phyloP scores from a whole-genome alignment of 1,140 invertebrate genomes.

The Tetramorium alpestre region DNA sequence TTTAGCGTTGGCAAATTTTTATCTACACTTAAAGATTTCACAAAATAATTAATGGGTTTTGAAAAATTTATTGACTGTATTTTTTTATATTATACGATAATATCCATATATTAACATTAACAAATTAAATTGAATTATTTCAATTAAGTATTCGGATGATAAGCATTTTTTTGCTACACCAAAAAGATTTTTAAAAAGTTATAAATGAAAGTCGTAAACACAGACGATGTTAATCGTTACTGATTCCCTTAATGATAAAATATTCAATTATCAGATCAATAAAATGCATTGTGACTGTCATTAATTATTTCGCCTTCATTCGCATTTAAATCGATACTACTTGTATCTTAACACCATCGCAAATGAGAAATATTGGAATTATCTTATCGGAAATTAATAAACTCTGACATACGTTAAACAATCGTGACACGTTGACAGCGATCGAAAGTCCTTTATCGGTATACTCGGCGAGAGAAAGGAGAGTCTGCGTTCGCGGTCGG shows the following conservation, averaged over 20 bases:
- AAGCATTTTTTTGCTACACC: neutral
- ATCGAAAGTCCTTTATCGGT: slow-evolving; percentile 47
- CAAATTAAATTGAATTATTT: neutral
- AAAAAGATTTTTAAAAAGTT: neutral
- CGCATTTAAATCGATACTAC: neutral
- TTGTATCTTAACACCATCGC: neutral
- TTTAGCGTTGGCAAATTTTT: neutral
- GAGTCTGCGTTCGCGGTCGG: neutral
- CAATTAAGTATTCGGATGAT: neutral
- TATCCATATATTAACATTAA: neutral
- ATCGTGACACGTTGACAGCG: neutral
- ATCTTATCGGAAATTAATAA: slow-evolving; percentile 19
- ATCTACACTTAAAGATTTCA: neutral
- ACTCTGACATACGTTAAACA: neutral
- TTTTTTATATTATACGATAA: neutral
- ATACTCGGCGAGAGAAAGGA: slow-evolving; percentile 6
- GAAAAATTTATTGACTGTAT: neutral
- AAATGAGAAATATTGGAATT: slow-evolving; percentile 30
- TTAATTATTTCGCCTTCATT: neutral
- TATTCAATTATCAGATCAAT: neutral
- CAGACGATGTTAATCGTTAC: neutral
- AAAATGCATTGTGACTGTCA: neutral
- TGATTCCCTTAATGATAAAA: neutral
- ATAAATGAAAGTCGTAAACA: neutral
- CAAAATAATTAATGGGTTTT: neutral